A percentile compares a stretch with the other conserved stretches of the same genome.
phyloP scores from a whole-genome alignment of 2,797 vertebrate genomes.

The Falco novaeseelandiae region DNA sequence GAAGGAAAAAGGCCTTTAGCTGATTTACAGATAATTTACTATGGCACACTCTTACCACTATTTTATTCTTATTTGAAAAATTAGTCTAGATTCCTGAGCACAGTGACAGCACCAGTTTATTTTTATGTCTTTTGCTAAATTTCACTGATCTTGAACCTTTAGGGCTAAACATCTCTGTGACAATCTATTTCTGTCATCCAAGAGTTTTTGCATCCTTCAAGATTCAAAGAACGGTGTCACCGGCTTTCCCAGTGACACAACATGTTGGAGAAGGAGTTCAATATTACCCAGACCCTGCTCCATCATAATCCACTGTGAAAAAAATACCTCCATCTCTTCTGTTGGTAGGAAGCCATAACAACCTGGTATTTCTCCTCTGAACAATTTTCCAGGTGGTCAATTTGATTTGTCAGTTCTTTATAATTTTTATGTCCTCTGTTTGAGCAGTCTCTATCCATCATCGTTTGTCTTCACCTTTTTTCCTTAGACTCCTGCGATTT shows the following conservation, averaged over 20 bases:
- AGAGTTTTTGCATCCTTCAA: not conserved
- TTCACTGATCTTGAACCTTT: conserved; percentile 22
- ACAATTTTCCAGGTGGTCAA: conserved; percentile 24
- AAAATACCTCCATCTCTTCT: not conserved
- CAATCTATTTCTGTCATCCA: conserved; percentile 33
- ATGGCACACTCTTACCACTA: conserved; percentile 1
- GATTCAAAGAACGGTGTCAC: not conserved
- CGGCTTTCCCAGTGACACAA: not conserved
- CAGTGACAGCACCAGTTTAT: conserved; percentile 12
- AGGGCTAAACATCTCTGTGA: conserved; percentile 42
- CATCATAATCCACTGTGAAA: conserved; percentile 58
- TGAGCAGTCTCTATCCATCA: conserved; percentile 24
- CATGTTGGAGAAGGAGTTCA: not conserved
- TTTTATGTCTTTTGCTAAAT: conserved; percentile 35
- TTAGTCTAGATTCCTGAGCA: conserved; percentile 20
- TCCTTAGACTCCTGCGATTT: conserved; percentile 10
- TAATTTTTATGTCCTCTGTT: conserved; percentile 24
- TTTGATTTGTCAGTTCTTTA: conserved; percentile 56
- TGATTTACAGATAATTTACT: conserved; percentile 51
- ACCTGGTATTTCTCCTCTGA: conserved; percentile 48
- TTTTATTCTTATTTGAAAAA: conserved; percentile 48
- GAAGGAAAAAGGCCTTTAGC: conserved; percentile 33
- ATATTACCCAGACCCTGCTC: conserved; percentile 9
- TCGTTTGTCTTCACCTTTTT: not conserved
- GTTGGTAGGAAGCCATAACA: conserved; percentile 43